These are phyloP conservation scores for Selene dorsalis DNA, from an alignment of 2,797 vertebrate species.

Conservation along the genomic window DNA sequence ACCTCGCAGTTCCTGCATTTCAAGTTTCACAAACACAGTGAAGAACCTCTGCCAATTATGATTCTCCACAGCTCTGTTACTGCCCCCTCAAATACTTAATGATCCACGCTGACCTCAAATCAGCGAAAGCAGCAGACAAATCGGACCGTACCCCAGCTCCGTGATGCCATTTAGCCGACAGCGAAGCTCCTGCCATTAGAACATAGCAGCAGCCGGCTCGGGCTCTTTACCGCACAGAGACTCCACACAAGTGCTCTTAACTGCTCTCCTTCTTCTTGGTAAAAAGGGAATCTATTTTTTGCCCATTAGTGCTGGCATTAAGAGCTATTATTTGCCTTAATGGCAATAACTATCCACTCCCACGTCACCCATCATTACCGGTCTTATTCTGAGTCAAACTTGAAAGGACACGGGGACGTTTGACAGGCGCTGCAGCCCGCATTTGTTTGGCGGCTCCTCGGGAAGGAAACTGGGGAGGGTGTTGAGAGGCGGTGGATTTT, in stretches of 20 bases:
- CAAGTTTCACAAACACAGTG: constrained; percentile 5
- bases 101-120: constrained; percentile 52
- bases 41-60: constrained; percentile 26
- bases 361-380: constrained; percentile 74
- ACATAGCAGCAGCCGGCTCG: constrained; percentile 33
- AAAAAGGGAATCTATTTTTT: constrained; percentile 77
- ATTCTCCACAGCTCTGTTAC: constrained; percentile 29
- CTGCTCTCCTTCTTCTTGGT: constrained; percentile 66
- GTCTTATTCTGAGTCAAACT: constrained; percentile 79
- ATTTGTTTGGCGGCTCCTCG: constrained; percentile 64
- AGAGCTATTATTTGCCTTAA: constrained; percentile 80
- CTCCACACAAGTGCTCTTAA: constrained; percentile 76
- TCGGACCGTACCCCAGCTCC: constrained; percentile 19
- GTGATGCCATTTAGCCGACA: constrained; percentile 35
- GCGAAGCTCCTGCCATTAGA: constrained; percentile 57
- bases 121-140: constrained; percentile 9
- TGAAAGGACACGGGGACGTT: constrained; percentile 75
- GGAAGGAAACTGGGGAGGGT: constrained; percentile 37
- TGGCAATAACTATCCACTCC: constrained; percentile 70
- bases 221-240: constrained; percentile 43
- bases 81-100: constrained; percentile 37
- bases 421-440: constrained; percentile 52
- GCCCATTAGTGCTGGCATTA: constrained; percentile 82
- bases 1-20: not conserved
- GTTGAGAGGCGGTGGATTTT: constrained; percentile 19